Percentiles rank a stretch among this genome's conserved stretches.
phyloP scores from a whole-genome alignment of 2,888 invertebrate genomes.

The Julus scanicus region DNA sequence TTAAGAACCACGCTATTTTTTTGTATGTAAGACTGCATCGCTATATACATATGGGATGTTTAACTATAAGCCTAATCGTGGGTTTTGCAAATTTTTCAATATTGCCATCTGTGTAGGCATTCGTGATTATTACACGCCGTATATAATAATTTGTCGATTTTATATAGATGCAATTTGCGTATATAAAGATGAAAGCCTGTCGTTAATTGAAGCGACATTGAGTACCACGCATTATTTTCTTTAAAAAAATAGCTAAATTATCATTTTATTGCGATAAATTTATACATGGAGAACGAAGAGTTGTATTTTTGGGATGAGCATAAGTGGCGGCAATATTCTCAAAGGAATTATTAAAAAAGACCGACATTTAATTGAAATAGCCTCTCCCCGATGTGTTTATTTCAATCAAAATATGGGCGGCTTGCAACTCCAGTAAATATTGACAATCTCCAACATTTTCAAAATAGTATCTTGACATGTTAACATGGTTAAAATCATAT shows the following conservation, averaged over 20 bases:
- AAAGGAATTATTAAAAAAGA: neutral
- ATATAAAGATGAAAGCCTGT: neutral
- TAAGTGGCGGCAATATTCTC: constrained; percentile 3
- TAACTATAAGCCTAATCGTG: neutral
- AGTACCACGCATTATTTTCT: neutral
- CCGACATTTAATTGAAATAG: constrained; percentile 31
- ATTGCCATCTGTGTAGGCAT: neutral
- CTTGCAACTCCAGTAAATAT: neutral
- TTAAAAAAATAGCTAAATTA: neutral
- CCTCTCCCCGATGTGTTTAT: neutral
- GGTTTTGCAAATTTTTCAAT: neutral
- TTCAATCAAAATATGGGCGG: neutral
- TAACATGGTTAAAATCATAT: too few relatives aligned
- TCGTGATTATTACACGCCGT: neutral
- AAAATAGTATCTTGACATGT: too few relatives aligned
- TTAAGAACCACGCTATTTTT: neutral
- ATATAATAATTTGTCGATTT: constrained; percentile 23
- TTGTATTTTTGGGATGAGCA: neutral
- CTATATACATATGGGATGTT: neutral
- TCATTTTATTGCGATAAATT: neutral
- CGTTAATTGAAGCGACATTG: neutral
- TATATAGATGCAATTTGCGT: neutral
- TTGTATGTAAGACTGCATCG: neutral
- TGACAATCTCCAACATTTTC: neutral
- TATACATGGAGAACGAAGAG: neutral